Base-by-base conservation (phyloP, 92 coral and sea anemone species). In the Palythoa caribaeorum region DNA sequence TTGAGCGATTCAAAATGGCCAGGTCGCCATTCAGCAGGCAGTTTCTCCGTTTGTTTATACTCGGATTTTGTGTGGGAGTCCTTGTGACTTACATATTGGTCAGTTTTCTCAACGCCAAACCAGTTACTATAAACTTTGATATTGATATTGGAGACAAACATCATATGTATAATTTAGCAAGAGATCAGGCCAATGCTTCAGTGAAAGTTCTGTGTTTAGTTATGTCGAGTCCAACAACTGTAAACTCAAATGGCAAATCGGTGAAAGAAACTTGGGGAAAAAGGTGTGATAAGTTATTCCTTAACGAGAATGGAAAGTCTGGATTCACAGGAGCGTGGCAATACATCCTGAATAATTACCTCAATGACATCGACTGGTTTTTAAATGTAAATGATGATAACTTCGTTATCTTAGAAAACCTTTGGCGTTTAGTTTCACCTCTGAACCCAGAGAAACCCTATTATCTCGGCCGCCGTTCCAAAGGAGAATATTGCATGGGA, bases 161-260 rank as follows among this genome's bases (percentile, higher is more conserved):
- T 35, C 83, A 92, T 40, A 88, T 78, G 1, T 70, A 83, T 63
- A 86, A 85, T 77, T 89, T 72, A 54, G 91, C 94, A 16, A 50
- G 47, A 39, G 1, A 65, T 51, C 80, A 91, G 20, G 20, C 6
- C 14, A 44, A 12, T n/a, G 44, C 65, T 37, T 88, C 77, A 11
- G 87, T 86, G 20, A 81, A 91, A 72, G 84, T 97, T 2, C 87
- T 97, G 28, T 97, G 98, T 88, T 95, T 98, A 98, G 96, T 97
- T 4, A 91, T 95, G 98, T 94, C 98, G 10, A 94, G 92, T 68
- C 97, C 98, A 0, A 71, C 72, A 19, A 91, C 84, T 4, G 87
- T 95, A 15, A 60, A 86, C 21, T 78, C 84, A 36, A 93, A 95
- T 79, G 98, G 98, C 10, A 95, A 92, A 68, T 94, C 99, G 1